Percentiles rank a stretch among this genome's conserved stretches.
Conservation (phyloP, 2,113 vertebrate species). For the Lycocorax pyrrhopterus region DNA sequence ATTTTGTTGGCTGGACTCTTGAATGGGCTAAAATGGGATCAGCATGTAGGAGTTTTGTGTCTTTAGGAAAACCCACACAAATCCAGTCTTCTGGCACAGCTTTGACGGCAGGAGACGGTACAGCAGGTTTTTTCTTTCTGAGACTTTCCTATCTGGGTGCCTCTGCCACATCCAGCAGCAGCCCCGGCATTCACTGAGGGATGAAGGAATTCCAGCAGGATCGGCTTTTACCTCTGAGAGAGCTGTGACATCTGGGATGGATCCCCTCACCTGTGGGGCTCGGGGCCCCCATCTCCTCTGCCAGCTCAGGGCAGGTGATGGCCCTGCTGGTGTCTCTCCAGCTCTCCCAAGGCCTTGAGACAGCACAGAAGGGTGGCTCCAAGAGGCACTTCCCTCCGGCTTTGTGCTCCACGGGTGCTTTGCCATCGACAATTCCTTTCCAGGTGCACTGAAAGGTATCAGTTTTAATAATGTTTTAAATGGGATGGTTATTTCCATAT, state of each 20-base stretch:
- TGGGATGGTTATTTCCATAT: not conserved
- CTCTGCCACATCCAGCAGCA: not conserved
- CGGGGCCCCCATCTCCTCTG: not conserved
- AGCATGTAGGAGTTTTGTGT: not conserved
- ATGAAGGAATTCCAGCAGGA: not conserved
- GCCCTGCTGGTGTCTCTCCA: not conserved
- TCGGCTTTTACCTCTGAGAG: not conserved
- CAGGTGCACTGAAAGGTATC: not conserved
- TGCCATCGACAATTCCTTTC: not conserved
- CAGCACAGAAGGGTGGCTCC: not conserved
- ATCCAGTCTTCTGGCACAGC: not conserved
- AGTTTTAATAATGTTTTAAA: not conserved
- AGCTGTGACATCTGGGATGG: not conserved
- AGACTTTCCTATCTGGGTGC: accelerated
- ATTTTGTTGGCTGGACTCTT: not conserved
- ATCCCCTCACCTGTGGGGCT: not conserved
- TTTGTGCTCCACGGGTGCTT: not conserved
- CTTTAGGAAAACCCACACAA: not conserved
- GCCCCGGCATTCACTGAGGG: accelerated
- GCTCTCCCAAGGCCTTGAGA: accelerated
- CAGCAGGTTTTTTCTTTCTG: not conserved
- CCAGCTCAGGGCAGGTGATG: not conserved
- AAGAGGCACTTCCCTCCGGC: not conserved
- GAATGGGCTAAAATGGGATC: not conserved
- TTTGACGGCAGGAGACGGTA: not conserved